Evolutionary conservation across 2,797 vertebrate genomes (phyloP), one percentile per base, ranked within the genome.

Genomic region (Podarcis lilfordi): DNA sequence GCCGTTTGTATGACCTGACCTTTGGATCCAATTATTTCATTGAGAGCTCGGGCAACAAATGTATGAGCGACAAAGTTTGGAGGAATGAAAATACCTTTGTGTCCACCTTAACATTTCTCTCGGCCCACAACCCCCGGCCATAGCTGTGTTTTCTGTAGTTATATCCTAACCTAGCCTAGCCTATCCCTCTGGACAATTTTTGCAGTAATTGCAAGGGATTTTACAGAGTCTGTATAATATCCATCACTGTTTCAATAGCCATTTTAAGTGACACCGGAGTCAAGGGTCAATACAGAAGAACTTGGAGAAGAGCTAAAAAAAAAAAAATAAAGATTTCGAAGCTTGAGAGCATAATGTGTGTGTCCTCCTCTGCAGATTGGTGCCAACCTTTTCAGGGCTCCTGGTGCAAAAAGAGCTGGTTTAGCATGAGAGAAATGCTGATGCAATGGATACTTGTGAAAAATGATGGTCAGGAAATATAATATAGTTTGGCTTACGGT

Each of bases 401-500:
- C 74, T 91, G 91, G 91, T 92, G 69, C 84, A 93, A 94, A 86
- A 92, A 82, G 93, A 92, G 1, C 37, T 89, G 72, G 76, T 82
- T 93, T 86, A 92, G 79, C 89, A 94, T 61, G 75, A 91, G 82
- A 76, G 80, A 95, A 93, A 83, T 91, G 84, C 91, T 95, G 90
- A 94, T 83, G 85, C 21, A 19, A 91, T 91, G 37, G 89, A 77
- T 92, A 79, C 81, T 92, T 32, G 25, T 91, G 84, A 91, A 91
- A 96, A 94, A 88, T 86, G 69, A 88, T 94, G 87, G 84, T 32
- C 89, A n/a, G 88, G 19, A 84, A 89, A 87, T 69, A 85, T 84
- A 89, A 94, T 95, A 93, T 89, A 50, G 92, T 88, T 91, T 93
- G 75, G 86, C 74, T 94, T 94, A 91, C 83, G 86, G 72, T 89